Evolutionary conservation across 2,888 invertebrate species (phyloP).

Genomic region (Lasioglossum calceatum): DNA sequence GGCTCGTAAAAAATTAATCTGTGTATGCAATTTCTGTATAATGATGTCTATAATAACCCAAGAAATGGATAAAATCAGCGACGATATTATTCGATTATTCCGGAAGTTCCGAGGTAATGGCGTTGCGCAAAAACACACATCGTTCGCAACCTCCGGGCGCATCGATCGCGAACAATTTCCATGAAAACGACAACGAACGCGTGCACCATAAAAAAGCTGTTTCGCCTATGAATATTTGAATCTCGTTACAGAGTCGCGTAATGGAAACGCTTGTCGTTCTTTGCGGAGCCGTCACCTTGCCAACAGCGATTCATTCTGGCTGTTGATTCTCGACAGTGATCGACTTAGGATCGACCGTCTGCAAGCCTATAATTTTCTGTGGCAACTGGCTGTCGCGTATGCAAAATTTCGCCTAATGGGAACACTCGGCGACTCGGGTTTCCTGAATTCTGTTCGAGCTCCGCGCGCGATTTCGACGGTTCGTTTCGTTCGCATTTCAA

Average conservation of each 20-base stretch:
- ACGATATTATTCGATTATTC: not conserved
- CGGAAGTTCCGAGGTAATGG: not conserved
- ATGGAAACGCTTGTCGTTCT: slow-evolving; percentile 14
- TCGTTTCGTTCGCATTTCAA: not conserved
- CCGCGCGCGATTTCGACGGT: not conserved
- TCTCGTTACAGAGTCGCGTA: slow-evolving; percentile 37
- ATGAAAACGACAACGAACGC: slow-evolving; percentile 9
- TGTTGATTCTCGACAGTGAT: slow-evolving; percentile 42
- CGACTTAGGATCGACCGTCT: slow-evolving; percentile 8
- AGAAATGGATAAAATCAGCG: not conserved
- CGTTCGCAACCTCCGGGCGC: not conserved
- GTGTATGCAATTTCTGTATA: not conserved
- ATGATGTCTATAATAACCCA: not conserved
- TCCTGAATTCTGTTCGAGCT: not conserved
- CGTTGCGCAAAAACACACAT: not conserved
- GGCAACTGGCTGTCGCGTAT: slow-evolving; percentile 18
- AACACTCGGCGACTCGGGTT: not conserved
- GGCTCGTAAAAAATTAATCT: not conserved
- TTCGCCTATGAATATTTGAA: slow-evolving; percentile 46
- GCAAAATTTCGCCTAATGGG: slow-evolving; percentile 7
- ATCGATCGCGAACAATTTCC: slow-evolving; percentile 36
- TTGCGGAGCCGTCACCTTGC: slow-evolving; percentile 49
- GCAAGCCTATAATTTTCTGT: slow-evolving; percentile 40
- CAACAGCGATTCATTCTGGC: slow-evolving; percentile 46
- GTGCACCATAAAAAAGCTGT: not conserved